Conservation (phyloP, 1,140 invertebrate genomes). For the Sitobion miscanthi region DNA sequence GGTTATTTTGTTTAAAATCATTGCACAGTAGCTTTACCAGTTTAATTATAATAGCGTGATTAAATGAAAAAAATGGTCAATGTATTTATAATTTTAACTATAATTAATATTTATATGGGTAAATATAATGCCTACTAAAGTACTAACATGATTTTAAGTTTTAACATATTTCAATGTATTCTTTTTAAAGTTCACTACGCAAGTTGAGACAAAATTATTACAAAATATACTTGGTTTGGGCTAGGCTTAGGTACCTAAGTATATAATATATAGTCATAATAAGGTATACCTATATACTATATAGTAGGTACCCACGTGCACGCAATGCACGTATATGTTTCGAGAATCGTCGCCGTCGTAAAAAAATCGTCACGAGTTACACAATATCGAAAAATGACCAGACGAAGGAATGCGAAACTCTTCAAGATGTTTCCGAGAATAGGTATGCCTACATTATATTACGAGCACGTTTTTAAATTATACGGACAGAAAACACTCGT, state of each 20-base stretch:
- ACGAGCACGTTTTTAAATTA: background rate
- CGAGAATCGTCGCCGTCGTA: too few species aligned
- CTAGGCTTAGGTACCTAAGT: background rate
- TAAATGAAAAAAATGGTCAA: too few species aligned
- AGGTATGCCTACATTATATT: background rate
- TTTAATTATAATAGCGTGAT: too few species aligned
- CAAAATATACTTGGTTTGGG: background rate
- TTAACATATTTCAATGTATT: background rate
- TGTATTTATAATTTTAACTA: too few species aligned
- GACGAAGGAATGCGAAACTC: background rate
- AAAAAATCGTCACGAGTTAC: background rate
- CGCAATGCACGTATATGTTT: too few species aligned
- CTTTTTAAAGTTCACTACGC: background rate
- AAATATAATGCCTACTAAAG: too few species aligned
- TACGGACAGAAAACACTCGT: background rate
- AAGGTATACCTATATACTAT: too few species aligned
- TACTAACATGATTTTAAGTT: too few species aligned
- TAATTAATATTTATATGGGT: too few species aligned
- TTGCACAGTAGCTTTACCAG: too few species aligned
- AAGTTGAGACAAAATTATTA: background rate
- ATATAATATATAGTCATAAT: background rate
- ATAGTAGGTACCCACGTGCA: too few species aligned
- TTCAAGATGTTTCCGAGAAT: background rate
- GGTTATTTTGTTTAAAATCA: too few species aligned
- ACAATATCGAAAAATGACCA: background rate